Percentiles rank a stretch among this genome's conserved stretches.
These are phyloP conservation scores for Eristalis tenax DNA, from an alignment of 2,888 invertebrate species.

Conservation along the genomic window DNA sequence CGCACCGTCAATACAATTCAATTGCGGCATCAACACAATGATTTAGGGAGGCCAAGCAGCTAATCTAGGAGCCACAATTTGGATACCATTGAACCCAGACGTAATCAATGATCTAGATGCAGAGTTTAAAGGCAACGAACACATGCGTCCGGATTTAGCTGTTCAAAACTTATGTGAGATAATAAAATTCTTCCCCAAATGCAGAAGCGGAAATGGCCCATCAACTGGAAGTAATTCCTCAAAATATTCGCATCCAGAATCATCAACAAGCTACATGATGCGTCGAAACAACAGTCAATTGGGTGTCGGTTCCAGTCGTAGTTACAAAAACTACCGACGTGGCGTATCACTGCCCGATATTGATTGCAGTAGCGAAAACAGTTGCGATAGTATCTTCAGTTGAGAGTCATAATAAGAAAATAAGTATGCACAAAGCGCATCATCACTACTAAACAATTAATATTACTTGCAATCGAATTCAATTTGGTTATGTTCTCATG, in stretches of 20 bases:
- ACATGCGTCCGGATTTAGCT: slow-evolving; percentile 76
- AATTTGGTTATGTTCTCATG: slow-evolving; percentile 9
- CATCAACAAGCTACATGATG: slow-evolving; percentile 39
- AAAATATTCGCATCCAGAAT: slow-evolving; percentile 30
- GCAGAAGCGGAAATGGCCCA: slow-evolving; percentile 29
- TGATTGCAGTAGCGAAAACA: slow-evolving; percentile 80
- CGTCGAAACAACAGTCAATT: slow-evolving; percentile 48
- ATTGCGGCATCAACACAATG: slow-evolving; percentile 55
- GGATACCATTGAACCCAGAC: slow-evolving; percentile 85
- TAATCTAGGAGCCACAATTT: slow-evolving; percentile 89
- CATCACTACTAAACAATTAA: neutral
- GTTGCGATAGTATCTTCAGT: slow-evolving; percentile 79
- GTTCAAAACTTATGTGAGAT: slow-evolving; percentile 78
- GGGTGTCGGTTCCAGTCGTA: slow-evolving; percentile 30
- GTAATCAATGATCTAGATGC: slow-evolving; percentile 74
- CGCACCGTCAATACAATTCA: slow-evolving; percentile 54
- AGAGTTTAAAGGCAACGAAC: slow-evolving; percentile 73
- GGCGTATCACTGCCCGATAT: slow-evolving; percentile 78
- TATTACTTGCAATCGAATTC: slow-evolving; percentile 14
- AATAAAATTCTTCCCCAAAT: slow-evolving; percentile 77
- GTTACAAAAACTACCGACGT: slow-evolving; percentile 73
- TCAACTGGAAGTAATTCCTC: slow-evolving; percentile 39
- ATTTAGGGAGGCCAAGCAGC: slow-evolving; percentile 88
- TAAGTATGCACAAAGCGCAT: neutral
- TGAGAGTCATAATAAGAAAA: slow-evolving; percentile 62